phyloP scores from a whole-genome alignment of 2,888 invertebrate species.

The Muscina levida region DNA sequence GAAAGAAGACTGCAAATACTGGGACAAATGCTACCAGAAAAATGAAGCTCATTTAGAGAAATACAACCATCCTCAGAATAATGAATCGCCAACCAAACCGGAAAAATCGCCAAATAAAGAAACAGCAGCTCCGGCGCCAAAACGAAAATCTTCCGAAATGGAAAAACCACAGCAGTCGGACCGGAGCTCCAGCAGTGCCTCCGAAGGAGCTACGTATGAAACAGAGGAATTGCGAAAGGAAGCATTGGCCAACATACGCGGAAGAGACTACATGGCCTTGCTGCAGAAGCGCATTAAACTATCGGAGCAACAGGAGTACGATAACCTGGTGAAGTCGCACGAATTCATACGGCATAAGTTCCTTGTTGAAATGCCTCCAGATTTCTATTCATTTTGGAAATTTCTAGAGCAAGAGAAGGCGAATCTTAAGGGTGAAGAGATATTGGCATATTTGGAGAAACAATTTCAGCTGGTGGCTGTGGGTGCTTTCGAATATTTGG shows the following conservation, averaged over 20 bases:
- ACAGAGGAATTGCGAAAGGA: constrained; percentile 70
- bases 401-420: constrained; percentile 83
- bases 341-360: constrained; percentile 87
- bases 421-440: constrained; percentile 77
- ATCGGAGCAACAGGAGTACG: constrained; percentile 77
- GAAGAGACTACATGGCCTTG: constrained; percentile 75
- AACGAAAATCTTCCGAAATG: constrained; percentile 44
- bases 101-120: constrained; percentile 53
- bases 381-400: constrained; percentile 92
- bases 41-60: constrained; percentile 87
- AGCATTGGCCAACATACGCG: constrained; percentile 73
- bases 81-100: background rate
- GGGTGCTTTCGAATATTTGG: constrained; percentile 93
- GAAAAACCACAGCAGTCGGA: background rate
- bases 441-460: constrained; percentile 84
- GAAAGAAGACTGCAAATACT: constrained; percentile 87
- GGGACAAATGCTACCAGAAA: constrained; percentile 89
- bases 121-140: constrained; percentile 18
- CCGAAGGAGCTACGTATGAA: constrained; percentile 61
- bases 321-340: constrained; percentile 80
- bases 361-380: constrained; percentile 92
- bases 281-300: constrained; percentile 73
- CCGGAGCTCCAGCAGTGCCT: background rate
- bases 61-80: constrained; percentile 86
- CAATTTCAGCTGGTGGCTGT: constrained; percentile 87